Conservation (phyloP, 1,140 invertebrate genomes). For the Sesamia nonagrioides region DNA sequence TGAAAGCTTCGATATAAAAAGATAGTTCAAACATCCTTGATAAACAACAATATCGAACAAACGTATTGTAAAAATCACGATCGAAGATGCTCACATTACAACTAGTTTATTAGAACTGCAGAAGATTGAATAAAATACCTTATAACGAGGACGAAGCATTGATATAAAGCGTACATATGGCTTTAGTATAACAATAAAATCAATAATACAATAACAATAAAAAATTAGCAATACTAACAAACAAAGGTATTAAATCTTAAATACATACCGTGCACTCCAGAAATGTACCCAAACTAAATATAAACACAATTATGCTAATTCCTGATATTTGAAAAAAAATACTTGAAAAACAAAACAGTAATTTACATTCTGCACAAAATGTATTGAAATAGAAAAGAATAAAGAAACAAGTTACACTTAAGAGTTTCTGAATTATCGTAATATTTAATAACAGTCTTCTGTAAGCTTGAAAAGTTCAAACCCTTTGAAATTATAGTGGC, state of each 20-base stretch:
- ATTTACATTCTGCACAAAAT: background rate
- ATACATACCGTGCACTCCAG: background rate
- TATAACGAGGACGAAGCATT: background rate
- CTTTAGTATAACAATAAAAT: background rate
- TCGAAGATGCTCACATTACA: too few relatives aligned
- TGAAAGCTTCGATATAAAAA: too few relatives aligned
- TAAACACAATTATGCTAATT: background rate
- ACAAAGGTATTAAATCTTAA: background rate
- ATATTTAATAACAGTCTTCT: too few relatives aligned
- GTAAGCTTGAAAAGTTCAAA: too few relatives aligned
- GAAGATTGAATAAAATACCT: too few relatives aligned
- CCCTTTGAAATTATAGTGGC: background rate
- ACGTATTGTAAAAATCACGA: too few relatives aligned
- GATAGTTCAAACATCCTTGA: too few relatives aligned
- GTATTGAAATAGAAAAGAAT: background rate
- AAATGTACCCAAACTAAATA: conserved; percentile 1
- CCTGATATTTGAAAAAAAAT: too few relatives aligned
- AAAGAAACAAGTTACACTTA: background rate
- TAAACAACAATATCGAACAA: too few relatives aligned
- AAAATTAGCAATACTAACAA: background rate
- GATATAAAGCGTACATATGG: background rate
- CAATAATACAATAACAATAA: background rate
- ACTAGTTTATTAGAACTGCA: too few relatives aligned
- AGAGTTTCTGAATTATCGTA: too few relatives aligned
- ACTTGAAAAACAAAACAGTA: too few relatives aligned